Evolutionary conservation across 92 coral and sea anemone genomes (phyloP).

Genomic region (Epizoanthus rinbou): DNA sequence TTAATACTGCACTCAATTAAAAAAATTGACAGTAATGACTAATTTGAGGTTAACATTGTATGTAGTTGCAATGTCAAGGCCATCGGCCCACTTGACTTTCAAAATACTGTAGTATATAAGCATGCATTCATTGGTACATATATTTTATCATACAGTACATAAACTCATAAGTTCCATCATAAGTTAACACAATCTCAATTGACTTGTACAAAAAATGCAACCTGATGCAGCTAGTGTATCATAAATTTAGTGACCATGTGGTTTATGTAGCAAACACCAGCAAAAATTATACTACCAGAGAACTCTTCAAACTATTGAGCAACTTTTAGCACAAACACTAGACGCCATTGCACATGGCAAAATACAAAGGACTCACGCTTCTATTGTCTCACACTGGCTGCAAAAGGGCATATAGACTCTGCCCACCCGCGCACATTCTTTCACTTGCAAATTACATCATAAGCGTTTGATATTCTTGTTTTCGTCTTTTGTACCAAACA

Average conservation of each 20-base stretch:
- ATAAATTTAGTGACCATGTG: neutral
- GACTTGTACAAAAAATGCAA: too few relatives aligned
- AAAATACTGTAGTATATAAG: too few relatives aligned
- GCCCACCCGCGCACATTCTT: conserved; percentile 37
- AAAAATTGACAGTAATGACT: too few relatives aligned
- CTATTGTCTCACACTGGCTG: conserved; percentile 12
- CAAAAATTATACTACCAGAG: conserved; percentile 14
- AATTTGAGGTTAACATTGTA: too few relatives aligned
- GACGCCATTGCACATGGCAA: conserved; percentile 46
- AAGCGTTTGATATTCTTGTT: neutral
- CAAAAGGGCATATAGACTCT: conserved; percentile 3
- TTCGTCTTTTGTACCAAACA: conserved; percentile 14
- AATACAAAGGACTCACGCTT: conserved; percentile 30
- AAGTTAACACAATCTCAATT: too few relatives aligned
- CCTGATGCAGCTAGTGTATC: neutral
- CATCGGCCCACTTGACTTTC: too few relatives aligned
- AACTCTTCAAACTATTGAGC: conserved; percentile 7
- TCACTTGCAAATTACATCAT: conserved; percentile 35
- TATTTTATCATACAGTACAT: too few relatives aligned
- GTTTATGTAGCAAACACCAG: neutral
- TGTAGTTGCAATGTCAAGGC: too few relatives aligned
- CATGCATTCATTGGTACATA: too few relatives aligned
- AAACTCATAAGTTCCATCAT: too few relatives aligned
- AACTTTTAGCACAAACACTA: conserved; percentile 12
- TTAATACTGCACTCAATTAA: too few relatives aligned